Evolutionary conservation across 2,797 vertebrate species (phyloP).

Genomic region (Monodelphis domestica): DNA sequence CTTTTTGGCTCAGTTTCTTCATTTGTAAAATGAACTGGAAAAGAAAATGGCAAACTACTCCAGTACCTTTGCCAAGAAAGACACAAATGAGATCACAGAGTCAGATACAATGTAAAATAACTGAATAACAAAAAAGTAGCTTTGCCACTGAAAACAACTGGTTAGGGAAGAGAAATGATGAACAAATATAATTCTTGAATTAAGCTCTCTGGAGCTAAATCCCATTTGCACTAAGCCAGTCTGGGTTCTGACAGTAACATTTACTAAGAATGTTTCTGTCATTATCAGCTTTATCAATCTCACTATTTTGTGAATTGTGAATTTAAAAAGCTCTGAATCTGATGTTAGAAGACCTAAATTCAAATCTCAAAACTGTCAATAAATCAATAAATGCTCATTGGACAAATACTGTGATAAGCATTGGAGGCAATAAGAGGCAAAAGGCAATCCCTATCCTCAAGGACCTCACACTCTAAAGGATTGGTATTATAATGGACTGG

Average conservation of each 20-base stretch:
- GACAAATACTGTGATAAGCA: background rate
- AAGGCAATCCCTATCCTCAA: background rate
- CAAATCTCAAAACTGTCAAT: background rate
- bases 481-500: background rate
- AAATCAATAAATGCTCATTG: too few relatives aligned
- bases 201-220: background rate
- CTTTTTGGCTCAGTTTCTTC: too few relatives aligned
- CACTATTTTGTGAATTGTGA: too few relatives aligned
- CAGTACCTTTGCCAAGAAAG: too few relatives aligned
- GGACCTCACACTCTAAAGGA: background rate
- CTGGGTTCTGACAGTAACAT: background rate
- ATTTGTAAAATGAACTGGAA: too few relatives aligned
- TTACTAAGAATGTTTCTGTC: too few relatives aligned
- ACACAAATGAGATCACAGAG: background rate
- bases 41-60: too few relatives aligned
- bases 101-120: too few relatives aligned
- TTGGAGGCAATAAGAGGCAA: background rate
- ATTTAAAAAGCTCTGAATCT: too few relatives aligned
- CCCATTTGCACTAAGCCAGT: background rate
- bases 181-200: background rate
- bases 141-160: background rate
- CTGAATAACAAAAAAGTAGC: background rate
- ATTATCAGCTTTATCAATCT: too few relatives aligned
- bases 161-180: background rate
- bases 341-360: too few relatives aligned